These are phyloP conservation scores for Asobara japonica DNA, from an alignment of 1,140 invertebrate genomes.

Conservation along the genomic window DNA sequence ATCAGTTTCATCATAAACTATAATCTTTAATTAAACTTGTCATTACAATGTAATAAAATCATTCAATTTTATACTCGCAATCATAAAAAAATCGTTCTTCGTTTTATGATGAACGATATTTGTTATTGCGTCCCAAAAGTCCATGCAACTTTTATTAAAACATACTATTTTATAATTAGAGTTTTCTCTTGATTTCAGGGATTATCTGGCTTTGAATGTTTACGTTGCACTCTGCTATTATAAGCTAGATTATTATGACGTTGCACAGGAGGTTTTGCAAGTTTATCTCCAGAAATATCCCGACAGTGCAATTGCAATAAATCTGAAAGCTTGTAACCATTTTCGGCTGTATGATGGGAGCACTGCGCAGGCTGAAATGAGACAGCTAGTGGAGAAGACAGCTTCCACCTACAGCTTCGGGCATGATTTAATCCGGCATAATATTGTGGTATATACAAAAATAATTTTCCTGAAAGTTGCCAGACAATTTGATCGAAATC, in stretches of 20 bases:
- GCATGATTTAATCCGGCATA: slow-evolving; percentile 94
- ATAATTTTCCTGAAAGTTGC: not conserved
- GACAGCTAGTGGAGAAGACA: slow-evolving; percentile 80
- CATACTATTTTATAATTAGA: too few species aligned
- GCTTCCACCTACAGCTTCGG: slow-evolving; percentile 87
- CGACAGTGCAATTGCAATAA: slow-evolving; percentile 94
- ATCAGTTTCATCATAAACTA: too few species aligned
- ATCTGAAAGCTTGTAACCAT: slow-evolving; percentile 92
- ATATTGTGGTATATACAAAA: slow-evolving; percentile 94
- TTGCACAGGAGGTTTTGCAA: slow-evolving; percentile 93
- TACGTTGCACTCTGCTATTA: slow-evolving; percentile 98
- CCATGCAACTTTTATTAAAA: too few species aligned
- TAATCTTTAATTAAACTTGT: too few species aligned
- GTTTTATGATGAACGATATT: too few species aligned
- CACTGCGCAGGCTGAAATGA: slow-evolving; percentile 88
- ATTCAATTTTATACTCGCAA: not conserved
- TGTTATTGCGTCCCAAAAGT: too few species aligned
- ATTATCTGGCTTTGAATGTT: slow-evolving; percentile 94
- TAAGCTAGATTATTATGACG: slow-evolving; percentile 93
- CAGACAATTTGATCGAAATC: not conserved
- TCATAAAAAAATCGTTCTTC: too few species aligned
- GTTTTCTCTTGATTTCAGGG: slow-evolving; percentile 70
- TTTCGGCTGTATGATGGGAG: slow-evolving; percentile 94
- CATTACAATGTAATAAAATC: slow-evolving; percentile 5
- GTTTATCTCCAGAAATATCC: slow-evolving; percentile 93